phyloP scores from a whole-genome alignment of 2,113 vertebrate genomes.

The Leptosomus discolor region DNA sequence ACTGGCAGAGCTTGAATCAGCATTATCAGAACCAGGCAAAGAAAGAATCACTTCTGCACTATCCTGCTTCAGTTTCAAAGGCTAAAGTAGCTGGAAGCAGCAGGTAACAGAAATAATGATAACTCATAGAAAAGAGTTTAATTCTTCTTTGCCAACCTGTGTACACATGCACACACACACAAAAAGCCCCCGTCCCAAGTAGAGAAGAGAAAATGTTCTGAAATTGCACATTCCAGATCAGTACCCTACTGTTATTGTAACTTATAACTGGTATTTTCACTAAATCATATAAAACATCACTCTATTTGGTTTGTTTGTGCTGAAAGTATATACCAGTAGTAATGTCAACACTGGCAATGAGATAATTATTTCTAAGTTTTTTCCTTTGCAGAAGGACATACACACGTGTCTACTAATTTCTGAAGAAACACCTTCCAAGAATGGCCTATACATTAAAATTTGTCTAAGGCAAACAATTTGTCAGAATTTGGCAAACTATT shows the following conservation, averaged over 20 bases:
- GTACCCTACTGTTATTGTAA: not conserved
- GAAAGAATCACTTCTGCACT: not conserved
- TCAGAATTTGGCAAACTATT: not conserved
- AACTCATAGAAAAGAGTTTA: not conserved
- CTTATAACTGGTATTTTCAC: not conserved
- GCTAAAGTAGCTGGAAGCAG: not conserved
- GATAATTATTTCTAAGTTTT: not conserved
- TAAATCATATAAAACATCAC: not conserved
- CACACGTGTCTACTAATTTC: not conserved
- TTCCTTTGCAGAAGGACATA: not conserved
- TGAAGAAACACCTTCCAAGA: not conserved
- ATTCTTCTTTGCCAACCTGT: not conserved
- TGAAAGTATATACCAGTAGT: not conserved
- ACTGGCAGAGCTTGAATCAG: not conserved
- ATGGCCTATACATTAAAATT: not conserved
- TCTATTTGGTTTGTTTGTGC: not conserved
- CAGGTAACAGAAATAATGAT: not conserved
- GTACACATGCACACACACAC: rapidly evolving
- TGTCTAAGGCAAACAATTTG: not conserved
- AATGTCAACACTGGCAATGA: not conserved
- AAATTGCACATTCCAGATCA: not conserved
- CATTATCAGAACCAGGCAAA: not conserved
- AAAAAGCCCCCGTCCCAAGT: not conserved
- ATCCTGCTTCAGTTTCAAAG: not conserved
- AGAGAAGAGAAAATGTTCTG: not conserved